A percentile compares a stretch with the other conserved stretches of the same genome.
phyloP scores from a whole-genome alignment of 2,797 vertebrate genomes.

The Huso huso region DNA sequence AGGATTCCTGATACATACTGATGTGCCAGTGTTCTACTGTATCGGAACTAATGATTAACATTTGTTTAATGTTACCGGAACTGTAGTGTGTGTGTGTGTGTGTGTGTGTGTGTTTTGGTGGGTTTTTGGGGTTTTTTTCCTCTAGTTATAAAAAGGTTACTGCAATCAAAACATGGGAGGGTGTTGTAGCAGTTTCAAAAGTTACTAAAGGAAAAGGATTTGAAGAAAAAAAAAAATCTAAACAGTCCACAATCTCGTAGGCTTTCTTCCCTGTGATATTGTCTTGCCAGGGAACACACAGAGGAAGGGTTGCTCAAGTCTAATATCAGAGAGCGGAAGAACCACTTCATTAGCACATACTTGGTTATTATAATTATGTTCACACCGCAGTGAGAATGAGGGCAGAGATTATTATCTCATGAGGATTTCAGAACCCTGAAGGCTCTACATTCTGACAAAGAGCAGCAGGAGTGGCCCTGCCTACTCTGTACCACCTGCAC shows the following conservation, averaged over 20 bases:
- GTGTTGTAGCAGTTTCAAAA: not conserved
- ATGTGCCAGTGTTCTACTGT: too few species aligned
- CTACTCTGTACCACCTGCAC: too few species aligned
- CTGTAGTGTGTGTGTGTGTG: too few species aligned
- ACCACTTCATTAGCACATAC: not conserved
- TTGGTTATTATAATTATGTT: conserved; percentile 15
- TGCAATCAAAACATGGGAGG: too few species aligned
- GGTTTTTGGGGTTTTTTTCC: too few species aligned
- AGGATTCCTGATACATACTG: too few species aligned
- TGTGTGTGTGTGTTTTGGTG: too few species aligned
- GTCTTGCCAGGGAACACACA: not conserved
- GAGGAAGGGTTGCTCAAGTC: not conserved
- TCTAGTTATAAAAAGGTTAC: too few species aligned
- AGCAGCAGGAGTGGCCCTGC: too few species aligned
- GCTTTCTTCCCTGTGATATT: not conserved
- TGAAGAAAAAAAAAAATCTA: not conserved
- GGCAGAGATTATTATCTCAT: not conserved
- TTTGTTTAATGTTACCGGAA: too few species aligned
- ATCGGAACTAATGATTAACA: too few species aligned
- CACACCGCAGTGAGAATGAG: conserved; percentile 9
- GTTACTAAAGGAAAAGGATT: not conserved
- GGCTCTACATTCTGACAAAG: conserved; percentile 4
- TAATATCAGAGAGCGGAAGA: not conserved
- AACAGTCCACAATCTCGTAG: too few species aligned
- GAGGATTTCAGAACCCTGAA: conserved; percentile 20